These are phyloP conservation scores for Enteromius fasciolatus DNA, from an alignment of 2,797 vertebrate genomes.

Conservation along the genomic window DNA sequence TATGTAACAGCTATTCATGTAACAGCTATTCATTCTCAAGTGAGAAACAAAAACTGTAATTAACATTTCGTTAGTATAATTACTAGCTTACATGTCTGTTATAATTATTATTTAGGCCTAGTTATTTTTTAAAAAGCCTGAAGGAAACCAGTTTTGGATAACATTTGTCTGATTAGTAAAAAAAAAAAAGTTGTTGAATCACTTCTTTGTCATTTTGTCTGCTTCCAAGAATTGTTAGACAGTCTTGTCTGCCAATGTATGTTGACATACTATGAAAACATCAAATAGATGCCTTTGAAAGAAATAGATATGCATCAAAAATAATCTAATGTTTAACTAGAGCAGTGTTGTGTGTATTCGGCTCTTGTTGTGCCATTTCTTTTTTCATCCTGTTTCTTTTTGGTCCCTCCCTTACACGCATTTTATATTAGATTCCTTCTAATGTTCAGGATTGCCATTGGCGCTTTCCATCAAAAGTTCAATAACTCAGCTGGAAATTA, in stretches of 20 bases:
- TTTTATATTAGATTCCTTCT: conserved; percentile 47
- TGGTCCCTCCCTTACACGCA: not conserved
- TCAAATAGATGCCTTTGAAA: not conserved
- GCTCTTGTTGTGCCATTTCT: not conserved
- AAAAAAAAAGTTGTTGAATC: not conserved
- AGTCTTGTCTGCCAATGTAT: not conserved
- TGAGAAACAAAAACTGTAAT: not conserved
- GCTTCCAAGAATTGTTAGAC: not conserved
- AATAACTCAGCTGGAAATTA: conserved; percentile 52
- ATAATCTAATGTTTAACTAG: not conserved
- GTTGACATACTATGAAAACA: not conserved
- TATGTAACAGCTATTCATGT: not conserved
- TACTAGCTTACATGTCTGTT: not conserved
- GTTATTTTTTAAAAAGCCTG: not conserved
- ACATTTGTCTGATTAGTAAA: not conserved
- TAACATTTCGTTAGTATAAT: not conserved
- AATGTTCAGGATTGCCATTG: conserved; percentile 48
- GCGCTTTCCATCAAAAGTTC: conserved; percentile 53
- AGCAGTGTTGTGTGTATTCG: conserved; percentile 8
- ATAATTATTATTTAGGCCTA: not conserved
- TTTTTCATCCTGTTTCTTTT: not conserved
- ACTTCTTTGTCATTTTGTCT: not conserved
- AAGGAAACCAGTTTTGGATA: not conserved
- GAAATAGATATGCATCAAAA: not conserved
- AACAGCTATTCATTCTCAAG: not conserved